A percentile compares a stretch with the other conserved stretches of the same genome.
Evolutionary conservation across 2,888 invertebrate genomes (phyloP).

Genomic region (Synanthedon formicaeformis): DNA sequence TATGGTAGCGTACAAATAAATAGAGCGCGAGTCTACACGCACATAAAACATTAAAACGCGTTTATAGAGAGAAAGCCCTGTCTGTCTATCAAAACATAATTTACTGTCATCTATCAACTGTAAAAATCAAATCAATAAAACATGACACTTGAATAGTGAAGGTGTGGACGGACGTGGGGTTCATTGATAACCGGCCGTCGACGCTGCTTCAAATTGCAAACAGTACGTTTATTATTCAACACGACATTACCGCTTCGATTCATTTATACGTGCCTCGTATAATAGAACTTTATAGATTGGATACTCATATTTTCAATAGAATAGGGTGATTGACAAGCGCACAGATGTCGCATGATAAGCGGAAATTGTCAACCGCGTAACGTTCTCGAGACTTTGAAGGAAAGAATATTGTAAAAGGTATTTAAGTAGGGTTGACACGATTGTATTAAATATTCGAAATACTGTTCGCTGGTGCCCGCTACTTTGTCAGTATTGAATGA

Average conservation of each 20-base stretch:
- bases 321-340: no score
- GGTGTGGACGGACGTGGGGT: background rate
- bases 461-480: no score
- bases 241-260: conserved; percentile 3
- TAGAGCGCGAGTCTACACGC: conserved; percentile 17
- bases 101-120: background rate
- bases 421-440: no score
- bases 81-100: conserved; percentile 5
- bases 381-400: no score
- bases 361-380: no score
- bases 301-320: no score
- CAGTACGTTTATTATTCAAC: conserved; percentile 5
- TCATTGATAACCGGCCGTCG: background rate
- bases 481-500: no score
- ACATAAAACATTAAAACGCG: conserved; percentile 22
- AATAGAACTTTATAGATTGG: no score
- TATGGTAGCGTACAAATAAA: background rate
- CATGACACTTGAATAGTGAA: background rate
- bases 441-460: no score
- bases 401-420: no score
- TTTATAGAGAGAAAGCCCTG: conserved; percentile 7
- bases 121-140: background rate
- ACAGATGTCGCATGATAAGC: no score
- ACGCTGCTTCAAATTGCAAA: background rate
- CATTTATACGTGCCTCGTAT: no score